phyloP scores from a whole-genome alignment of 2,113 vertebrate species.

The Malurus alboscapulatus region DNA sequence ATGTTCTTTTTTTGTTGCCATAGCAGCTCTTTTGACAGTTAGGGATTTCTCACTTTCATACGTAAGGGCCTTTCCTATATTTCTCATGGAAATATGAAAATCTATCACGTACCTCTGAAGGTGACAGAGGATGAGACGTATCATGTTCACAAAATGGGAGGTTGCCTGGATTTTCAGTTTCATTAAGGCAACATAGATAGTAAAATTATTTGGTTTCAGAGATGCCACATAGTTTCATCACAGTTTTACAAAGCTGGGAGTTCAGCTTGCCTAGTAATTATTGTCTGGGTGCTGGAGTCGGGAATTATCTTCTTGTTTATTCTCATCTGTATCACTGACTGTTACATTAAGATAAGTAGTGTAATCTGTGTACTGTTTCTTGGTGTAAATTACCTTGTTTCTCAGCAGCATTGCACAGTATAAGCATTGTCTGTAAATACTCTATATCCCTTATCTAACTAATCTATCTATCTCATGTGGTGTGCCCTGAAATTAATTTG shows the following conservation, averaged over 20 bases:
- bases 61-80: background rate
- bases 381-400: background rate
- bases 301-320: conserved; percentile 5
- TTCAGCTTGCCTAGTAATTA: background rate
- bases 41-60: background rate
- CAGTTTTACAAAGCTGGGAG: background rate
- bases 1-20: background rate
- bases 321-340: background rate
- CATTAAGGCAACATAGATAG: background rate
- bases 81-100: background rate
- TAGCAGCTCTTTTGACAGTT: background rate
- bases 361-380: background rate
- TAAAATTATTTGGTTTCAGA: background rate
- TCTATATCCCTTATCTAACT: background rate
- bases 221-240: background rate
- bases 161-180: background rate
- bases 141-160: background rate
- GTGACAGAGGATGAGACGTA: background rate
- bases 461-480: background rate
- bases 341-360: conserved; percentile 26
- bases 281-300: background rate
- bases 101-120: background rate
- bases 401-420: background rate
- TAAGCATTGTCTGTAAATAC: background rate
- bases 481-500: background rate